Base-by-base conservation (phyloP, 2,797 vertebrate genomes). In the Acrocephalus scirpaceus region DNA sequence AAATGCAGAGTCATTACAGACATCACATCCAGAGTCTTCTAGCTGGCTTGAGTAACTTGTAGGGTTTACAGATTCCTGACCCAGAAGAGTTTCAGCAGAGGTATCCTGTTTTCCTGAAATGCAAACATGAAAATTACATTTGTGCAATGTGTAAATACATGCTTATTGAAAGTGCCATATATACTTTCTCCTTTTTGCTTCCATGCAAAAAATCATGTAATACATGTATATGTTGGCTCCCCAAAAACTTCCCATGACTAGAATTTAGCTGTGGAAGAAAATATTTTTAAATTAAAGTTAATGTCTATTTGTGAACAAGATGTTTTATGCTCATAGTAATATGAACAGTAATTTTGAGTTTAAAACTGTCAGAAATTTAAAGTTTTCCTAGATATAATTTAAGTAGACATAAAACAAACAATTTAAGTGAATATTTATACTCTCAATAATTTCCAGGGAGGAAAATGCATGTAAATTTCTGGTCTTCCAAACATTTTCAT, bases 1-100 rank as follows among this genome's bases (percentile, higher is more conserved):
- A 2, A 91, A 95, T 20, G 70, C 78, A 58, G 88, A 92, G 61
- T 97, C 97, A 93, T 66, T 97, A 88, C 96, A 98, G 67, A 98
- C 97, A 93, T 97, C 98, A 77, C 98, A 98, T 56, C 98, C 98
- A 14, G 98, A 98, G 85, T 98, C 98, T 84, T 98, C 97, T 58
- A 97, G 75, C 38, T 95, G 92, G 89, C 64, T 87, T 14, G 65
- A 85, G 25, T 66, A 91, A 36, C 48, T 97, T 45, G 74, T 67
- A 53, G 97, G 92, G 54, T 91, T 97, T 83, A 93, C 50, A 48
- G 88, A 73, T 29, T 98, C 98, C 94, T 92, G 97, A 36, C 97
- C 94, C 60, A 87, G 48, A 16, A 54, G 44, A 70, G 88, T 92
- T 85, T 91, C 53, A 27, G 66, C 30, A 71, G 74, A 65, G 12